These are phyloP conservation scores for Microctonus brassicae DNA, from an alignment of 2,888 invertebrate species.

Conservation along the genomic window DNA sequence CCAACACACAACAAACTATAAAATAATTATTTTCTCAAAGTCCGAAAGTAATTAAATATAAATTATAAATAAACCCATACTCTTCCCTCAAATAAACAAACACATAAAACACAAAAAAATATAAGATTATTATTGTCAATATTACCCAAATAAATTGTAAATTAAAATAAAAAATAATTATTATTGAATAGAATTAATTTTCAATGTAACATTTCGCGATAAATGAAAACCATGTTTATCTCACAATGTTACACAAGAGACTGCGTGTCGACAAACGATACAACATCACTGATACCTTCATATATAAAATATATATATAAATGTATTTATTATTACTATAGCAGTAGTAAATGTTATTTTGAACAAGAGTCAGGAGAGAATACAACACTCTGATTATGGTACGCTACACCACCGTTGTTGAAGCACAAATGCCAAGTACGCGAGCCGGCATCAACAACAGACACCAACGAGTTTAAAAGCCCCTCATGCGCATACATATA, in stretches of 20 bases:
- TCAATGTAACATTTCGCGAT: neutral
- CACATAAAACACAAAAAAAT: conserved; percentile 21
- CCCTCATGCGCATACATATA: conserved; percentile 1
- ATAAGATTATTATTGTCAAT: too few relatives aligned
- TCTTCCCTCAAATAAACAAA: neutral
- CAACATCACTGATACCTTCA: neutral
- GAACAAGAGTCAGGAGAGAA: neutral
- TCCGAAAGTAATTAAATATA: too few relatives aligned
- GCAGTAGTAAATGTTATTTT: neutral
- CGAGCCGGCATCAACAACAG: conserved; percentile 23
- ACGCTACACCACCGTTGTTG: conserved; percentile 26
- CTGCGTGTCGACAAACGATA: conserved; percentile 17
- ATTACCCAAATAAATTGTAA: too few relatives aligned
- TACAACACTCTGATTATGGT: neutral
- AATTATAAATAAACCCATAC: too few relatives aligned
- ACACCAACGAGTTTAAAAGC: conserved; percentile 12
- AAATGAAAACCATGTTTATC: neutral
- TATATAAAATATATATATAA: neutral
- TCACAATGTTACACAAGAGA: neutral
- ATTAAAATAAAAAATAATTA: neutral
- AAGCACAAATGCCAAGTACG: conserved; percentile 30
- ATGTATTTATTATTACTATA: neutral
- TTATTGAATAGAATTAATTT: neutral
- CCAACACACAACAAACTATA: too few relatives aligned
- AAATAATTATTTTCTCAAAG: too few relatives aligned